Evolutionary conservation across 2,113 vertebrate genomes (phyloP).

Genomic region (Perccottus glenii): DNA sequence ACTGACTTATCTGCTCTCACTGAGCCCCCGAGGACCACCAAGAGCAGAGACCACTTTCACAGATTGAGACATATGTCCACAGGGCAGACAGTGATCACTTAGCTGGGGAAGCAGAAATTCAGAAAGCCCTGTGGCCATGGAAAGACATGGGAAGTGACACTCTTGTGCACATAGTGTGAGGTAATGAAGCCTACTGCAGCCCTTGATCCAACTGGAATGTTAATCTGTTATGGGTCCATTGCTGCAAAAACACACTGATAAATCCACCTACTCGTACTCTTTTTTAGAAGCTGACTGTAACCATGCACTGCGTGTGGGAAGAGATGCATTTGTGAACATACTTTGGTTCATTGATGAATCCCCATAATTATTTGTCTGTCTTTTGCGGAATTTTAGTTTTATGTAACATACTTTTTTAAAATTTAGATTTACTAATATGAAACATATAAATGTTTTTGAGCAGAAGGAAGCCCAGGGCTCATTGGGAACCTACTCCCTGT

Average conservation of each 20-base stretch:
- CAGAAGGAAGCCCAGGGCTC: too few species aligned
- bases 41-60: constrained; percentile 36
- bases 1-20: constrained; percentile 54
- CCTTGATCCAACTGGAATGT: constrained; percentile 49
- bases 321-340: constrained; percentile 23
- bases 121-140: constrained; percentile 43
- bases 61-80: constrained; percentile 59
- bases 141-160: constrained; percentile 2
- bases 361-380: constrained; percentile 15
- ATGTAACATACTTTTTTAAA: background rate
- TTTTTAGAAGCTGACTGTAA: constrained; percentile 28
- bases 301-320: constrained; percentile 38
- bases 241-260: constrained; percentile 36
- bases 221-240: constrained; percentile 47
- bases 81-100: constrained; percentile 49
- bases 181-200: constrained; percentile 60
- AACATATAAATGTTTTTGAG: too few species aligned
- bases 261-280: constrained; percentile 40
- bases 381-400: constrained; percentile 4
- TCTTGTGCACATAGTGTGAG: constrained; percentile 25
- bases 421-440: too few species aligned
- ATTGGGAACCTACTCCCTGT: too few species aligned
- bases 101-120: constrained; percentile 34
- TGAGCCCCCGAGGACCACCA: constrained; percentile 25
- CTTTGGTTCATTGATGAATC: constrained; percentile 28